Evolutionary conservation across 2,888 invertebrate species (phyloP).

Genomic region (Andrena marginata): DNA sequence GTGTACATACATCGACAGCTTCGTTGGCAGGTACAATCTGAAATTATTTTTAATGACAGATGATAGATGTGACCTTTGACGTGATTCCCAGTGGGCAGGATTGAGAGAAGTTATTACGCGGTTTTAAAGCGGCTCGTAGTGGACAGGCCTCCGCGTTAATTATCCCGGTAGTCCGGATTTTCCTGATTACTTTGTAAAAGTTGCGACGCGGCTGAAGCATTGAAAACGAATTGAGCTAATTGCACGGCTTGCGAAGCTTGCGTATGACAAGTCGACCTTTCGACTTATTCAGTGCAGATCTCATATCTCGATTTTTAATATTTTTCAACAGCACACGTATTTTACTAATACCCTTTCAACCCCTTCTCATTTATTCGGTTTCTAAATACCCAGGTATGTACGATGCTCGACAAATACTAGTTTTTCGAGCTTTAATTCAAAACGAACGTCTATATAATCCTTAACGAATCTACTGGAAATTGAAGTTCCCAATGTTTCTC

Average conservation of each 20-base stretch:
- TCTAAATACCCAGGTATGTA: too few relatives aligned
- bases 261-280: background rate
- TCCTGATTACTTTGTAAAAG: slow-evolving; percentile 60
- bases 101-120: slow-evolving; percentile 50
- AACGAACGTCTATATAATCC: too few relatives aligned
- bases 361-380: too few relatives aligned
- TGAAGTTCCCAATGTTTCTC: too few relatives aligned
- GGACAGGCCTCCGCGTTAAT: slow-evolving; percentile 58
- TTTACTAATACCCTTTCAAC: background rate
- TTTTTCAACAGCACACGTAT: background rate
- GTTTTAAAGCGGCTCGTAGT: slow-evolving; percentile 42
- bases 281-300: background rate
- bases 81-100: slow-evolving; percentile 3
- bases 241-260: slow-evolving; percentile 17
- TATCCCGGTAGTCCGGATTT: slow-evolving; percentile 60
- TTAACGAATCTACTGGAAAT: too few relatives aligned
- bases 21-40: slow-evolving; percentile 1
- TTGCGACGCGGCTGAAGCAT: slow-evolving; percentile 60
- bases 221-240: slow-evolving; percentile 68
- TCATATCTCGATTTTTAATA: background rate
- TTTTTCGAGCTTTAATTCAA: too few relatives aligned
- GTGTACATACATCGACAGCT: background rate
- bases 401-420: too few relatives aligned
- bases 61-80: slow-evolving; percentile 11
- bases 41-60: slow-evolving; percentile 21